Evolutionary conservation across 2,797 vertebrate species (phyloP).

Genomic region (Mallotus villosus): DNA sequence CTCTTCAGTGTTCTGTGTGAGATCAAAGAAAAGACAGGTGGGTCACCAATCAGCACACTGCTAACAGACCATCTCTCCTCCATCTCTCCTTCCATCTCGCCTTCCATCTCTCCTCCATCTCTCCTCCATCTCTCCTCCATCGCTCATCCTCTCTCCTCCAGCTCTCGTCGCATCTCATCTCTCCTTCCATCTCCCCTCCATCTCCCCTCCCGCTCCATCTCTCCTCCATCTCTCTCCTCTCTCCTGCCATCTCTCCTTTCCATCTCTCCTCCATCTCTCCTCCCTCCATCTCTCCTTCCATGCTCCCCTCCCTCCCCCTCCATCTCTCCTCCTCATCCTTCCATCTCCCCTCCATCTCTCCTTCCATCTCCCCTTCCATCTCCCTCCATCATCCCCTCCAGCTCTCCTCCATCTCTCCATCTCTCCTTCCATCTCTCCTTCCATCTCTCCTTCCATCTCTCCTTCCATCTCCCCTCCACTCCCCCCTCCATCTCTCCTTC

Average conservation of each 20-base stretch:
- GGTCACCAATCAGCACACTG: slow-evolving; percentile 15
- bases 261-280: background rate
- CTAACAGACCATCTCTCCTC: no score
- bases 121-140: background rate
- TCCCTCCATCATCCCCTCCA: background rate
- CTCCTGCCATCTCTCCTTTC: no score
- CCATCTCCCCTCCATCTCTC: background rate
- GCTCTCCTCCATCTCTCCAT: background rate
- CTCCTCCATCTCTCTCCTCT: background rate
- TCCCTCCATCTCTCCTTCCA: background rate
- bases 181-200: no score
- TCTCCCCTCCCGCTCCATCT: no score
- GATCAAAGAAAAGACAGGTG: slow-evolving; percentile 81
- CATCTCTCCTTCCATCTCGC: no score
- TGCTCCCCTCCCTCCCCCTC: no score
- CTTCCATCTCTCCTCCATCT: background rate
- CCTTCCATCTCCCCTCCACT: no score
- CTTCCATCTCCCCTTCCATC: no score
- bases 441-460: slow-evolving; percentile 1
- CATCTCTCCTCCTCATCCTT: no score
- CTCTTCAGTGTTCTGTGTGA: slow-evolving; percentile 82
- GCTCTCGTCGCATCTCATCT: no score
- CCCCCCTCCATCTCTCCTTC: background rate
- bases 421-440: background rate
- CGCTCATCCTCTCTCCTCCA: background rate